Percentiles rank a stretch among this genome's conserved stretches.
Conservation (phyloP, 2,797 vertebrate species). For the Mus spretus region DNA sequence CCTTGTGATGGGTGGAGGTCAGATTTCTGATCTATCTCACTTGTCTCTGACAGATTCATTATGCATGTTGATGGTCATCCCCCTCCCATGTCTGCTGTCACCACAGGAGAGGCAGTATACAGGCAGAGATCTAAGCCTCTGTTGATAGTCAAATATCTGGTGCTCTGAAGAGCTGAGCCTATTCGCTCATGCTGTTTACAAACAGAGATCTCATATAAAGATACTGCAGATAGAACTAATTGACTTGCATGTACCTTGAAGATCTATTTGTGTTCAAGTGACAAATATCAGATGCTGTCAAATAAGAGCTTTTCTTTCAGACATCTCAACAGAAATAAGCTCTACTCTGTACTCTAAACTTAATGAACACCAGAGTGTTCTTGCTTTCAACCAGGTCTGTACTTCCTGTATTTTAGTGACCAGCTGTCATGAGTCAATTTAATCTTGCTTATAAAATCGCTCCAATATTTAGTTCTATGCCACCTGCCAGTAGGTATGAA, state of each 20-base stretch:
- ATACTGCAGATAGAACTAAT: not conserved
- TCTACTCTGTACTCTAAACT: constrained; percentile 82
- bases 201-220: not conserved
- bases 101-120: not conserved
- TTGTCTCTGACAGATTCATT: constrained; percentile 87
- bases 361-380: constrained; percentile 84
- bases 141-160: not conserved
- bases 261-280: constrained; percentile 68
- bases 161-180: not conserved
- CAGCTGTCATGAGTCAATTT: constrained; percentile 86
- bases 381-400: constrained; percentile 83
- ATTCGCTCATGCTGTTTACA: not conserved
- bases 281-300: constrained; percentile 75
- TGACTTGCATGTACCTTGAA: constrained; percentile 23
- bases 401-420: constrained; percentile 85
- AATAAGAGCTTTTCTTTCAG: constrained; percentile 67
- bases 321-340: constrained; percentile 67
- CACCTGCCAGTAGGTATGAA: constrained; percentile 84
- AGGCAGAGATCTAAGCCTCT: not conserved
- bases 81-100: not conserved
- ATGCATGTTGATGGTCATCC: constrained; percentile 82
- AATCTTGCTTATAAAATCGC: constrained; percentile 80
- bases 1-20: constrained; percentile 81
- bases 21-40: constrained; percentile 82
- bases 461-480: constrained; percentile 80